Evolutionary conservation across 2,888 invertebrate species (phyloP).

Genomic region (Melikaiella ostensackeni): DNA sequence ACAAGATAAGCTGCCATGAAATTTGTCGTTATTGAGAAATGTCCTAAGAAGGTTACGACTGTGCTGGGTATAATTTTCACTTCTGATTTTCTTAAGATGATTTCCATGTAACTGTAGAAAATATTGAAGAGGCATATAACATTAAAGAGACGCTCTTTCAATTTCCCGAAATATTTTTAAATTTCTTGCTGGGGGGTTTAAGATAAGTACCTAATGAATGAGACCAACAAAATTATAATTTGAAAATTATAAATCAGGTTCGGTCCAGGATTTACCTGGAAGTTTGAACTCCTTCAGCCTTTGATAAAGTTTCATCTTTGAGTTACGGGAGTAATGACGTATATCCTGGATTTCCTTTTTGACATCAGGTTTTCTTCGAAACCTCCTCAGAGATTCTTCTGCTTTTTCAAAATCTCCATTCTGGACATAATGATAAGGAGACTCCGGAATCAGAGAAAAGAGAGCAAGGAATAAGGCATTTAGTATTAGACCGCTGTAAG

Average conservation of each 20-base stretch:
- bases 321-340: conserved; percentile 64
- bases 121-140: conserved; percentile 78
- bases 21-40: conserved; percentile 78
- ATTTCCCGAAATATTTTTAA: conserved; percentile 66
- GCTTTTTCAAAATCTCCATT: conserved; percentile 65
- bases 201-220: too few species aligned
- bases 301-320: conserved; percentile 54
- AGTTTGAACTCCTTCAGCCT: conserved; percentile 62
- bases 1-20: conserved; percentile 75
- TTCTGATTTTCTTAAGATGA: conserved; percentile 72
- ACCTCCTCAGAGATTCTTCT: conserved; percentile 72
- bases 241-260: neutral
- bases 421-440: conserved; percentile 71
- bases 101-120: conserved; percentile 75
- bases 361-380: conserved; percentile 64
- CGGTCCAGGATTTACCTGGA: conserved; percentile 55
- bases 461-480: conserved; percentile 68
- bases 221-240: neutral
- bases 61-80: conserved; percentile 71
- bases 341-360: conserved; percentile 68
- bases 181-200: too few species aligned
- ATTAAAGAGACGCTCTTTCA: conserved; percentile 77
- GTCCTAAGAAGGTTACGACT: conserved; percentile 78
- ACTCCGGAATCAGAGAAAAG: conserved; percentile 72
- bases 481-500: conserved; percentile 68